phyloP scores from a whole-genome alignment of 2,113 vertebrate genomes.

The Nicator chloris region DNA sequence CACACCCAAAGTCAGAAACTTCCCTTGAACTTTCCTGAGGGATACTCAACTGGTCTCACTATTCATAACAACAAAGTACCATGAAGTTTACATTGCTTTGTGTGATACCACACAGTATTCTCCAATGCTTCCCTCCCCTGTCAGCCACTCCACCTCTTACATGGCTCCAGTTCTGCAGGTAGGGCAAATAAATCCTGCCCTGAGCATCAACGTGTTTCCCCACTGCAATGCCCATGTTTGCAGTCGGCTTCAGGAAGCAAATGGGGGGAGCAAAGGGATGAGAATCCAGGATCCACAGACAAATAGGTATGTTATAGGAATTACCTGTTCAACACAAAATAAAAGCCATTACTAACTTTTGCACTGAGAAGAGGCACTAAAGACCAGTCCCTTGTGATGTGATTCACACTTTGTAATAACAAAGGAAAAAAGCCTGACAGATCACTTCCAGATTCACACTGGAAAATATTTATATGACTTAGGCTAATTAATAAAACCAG shows the following conservation, averaged over 20 bases:
- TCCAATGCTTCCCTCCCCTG: background rate
- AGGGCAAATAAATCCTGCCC: conserved; percentile 89
- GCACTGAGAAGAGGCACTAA: background rate
- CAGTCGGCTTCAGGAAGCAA: conserved; percentile 87
- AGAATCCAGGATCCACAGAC: conserved; percentile 93
- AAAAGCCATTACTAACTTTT: background rate
- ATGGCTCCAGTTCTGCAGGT: conserved; percentile 91
- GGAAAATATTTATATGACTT: background rate
- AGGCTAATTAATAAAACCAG: background rate
- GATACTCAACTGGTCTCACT: background rate
- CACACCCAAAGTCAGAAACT: background rate
- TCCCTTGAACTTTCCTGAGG: background rate
- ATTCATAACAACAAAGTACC: background rate
- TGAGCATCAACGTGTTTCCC: conserved; percentile 88
- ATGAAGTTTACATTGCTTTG: background rate
- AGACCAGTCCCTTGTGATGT: background rate
- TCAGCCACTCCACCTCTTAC: conserved; percentile 71
- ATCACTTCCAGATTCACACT: background rate
- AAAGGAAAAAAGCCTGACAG: background rate
- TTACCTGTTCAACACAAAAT: conserved; percentile 75
- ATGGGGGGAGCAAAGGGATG: conserved; percentile 95
- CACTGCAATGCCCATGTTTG: conserved; percentile 87
- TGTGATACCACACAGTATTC: background rate
- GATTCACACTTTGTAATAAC: background rate
- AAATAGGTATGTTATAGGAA: conserved; percentile 90